A percentile compares a stretch with the other conserved stretches of the same genome.
These are phyloP conservation scores for Argopecten irradians DNA, from an alignment of 1,140 invertebrate species.

Conservation along the genomic window DNA sequence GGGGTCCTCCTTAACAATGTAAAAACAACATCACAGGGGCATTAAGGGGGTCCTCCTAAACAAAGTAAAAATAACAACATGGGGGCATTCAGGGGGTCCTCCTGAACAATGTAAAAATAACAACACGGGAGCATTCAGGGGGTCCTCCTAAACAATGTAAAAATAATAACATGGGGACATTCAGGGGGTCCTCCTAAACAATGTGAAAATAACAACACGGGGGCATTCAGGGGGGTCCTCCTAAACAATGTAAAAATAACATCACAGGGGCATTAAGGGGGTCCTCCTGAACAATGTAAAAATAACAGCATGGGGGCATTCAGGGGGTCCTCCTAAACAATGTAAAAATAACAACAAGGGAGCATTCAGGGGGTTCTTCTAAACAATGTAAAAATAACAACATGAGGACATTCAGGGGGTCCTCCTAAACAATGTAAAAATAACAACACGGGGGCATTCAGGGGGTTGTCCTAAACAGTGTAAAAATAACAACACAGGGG, in stretches of 20 bases:
- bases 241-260: slow-evolving; percentile 77
- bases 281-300: slow-evolving; percentile 49
- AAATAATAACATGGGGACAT: background rate
- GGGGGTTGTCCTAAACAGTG: no score
- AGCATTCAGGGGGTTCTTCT: background rate
- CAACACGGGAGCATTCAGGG: background rate
- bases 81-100: slow-evolving; percentile 77
- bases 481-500: no score
- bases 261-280: slow-evolving; percentile 82
- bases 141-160: background rate
- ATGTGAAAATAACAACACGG: no score
- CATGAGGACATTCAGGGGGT: no score
- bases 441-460: no score
- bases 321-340: background rate
- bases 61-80: slow-evolving; percentile 90
- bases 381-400: no score
- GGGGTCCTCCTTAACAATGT: background rate
- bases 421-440: no score
- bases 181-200: background rate
- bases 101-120: slow-evolving; percentile 45
- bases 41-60: slow-evolving; percentile 87
- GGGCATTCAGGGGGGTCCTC: background rate
- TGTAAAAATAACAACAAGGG: no score
- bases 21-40: no score
- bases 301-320: background rate